phyloP scores from a whole-genome alignment of 2,888 invertebrate species.

The Archips crataeganus region DNA sequence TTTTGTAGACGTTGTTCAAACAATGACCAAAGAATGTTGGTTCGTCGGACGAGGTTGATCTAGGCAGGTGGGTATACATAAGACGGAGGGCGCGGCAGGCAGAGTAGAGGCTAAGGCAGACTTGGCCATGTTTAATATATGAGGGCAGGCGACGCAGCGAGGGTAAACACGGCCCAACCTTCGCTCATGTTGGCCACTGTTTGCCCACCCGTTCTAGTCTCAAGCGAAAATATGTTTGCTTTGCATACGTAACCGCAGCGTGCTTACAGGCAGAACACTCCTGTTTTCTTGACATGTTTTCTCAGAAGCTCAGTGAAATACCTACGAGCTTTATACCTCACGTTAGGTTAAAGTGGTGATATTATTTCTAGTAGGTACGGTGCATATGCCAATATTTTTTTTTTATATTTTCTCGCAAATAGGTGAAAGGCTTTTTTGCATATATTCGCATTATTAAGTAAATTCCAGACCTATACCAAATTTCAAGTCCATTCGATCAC shows the following conservation, averaged over 20 bases:
- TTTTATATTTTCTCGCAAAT: background rate
- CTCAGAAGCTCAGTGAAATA: constrained; percentile 67
- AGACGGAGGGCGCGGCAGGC: constrained; percentile 50
- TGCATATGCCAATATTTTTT: background rate
- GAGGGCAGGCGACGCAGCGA: constrained; percentile 83
- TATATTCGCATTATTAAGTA: no score
- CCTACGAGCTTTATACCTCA: constrained; percentile 38
- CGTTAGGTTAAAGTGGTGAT: constrained; percentile 1
- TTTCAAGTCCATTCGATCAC: no score
- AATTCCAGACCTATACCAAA: no score
- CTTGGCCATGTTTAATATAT: constrained; percentile 82
- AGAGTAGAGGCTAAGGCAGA: constrained; percentile 64
- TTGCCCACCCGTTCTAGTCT: constrained; percentile 81
- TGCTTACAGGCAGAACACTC: constrained; percentile 62
- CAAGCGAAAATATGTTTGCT: constrained; percentile 85
- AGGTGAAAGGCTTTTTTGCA: background rate
- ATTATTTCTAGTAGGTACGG: background rate
- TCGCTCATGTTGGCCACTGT: constrained; percentile 78
- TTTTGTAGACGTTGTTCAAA: constrained; percentile 12
- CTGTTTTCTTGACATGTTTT: constrained; percentile 79
- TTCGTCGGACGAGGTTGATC: constrained; percentile 37
- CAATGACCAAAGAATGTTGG: background rate
- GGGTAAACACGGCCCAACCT: constrained; percentile 80
- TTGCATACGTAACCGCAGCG: constrained; percentile 79
- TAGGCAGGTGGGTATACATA: constrained; percentile 50